Base-by-base conservation (phyloP, 2,888 invertebrate species). In the Gibbula magus region DNA sequence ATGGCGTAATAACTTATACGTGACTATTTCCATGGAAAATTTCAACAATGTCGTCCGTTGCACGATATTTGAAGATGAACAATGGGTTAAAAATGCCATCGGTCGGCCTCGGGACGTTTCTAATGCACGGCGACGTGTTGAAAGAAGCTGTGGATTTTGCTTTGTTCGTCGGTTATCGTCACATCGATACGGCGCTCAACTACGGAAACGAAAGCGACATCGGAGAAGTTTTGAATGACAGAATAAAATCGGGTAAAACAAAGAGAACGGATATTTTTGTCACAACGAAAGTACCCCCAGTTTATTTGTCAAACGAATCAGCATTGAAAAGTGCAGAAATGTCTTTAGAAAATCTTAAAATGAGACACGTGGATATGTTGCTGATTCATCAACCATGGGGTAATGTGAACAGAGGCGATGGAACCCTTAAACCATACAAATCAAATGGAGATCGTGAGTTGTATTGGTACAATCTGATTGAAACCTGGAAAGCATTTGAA, bases 371-470 rank as follows among this genome's bases (percentile, higher is more conserved):
- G 5, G 89, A 91, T 81, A 81, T 90, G 81, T 76, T 89, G 29
- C 79, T 91, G 20, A 87, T 91, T 66, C 91, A 91, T 77, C 78
- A 84, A 39, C 91, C 91, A 1, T 90, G 88, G 88, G 88, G 87
- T 0, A 51, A 82, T 45, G 82, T 81, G n/a, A 87, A 89, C 76
- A 82, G 66, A 18, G 86, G 85, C 0, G 84, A 87, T 61, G 87
- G 87, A 1, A 82, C 81, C 2, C 51, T 83, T 0, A 84, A 82
- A 22, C 86, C 86, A 1, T 2, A 75, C 0, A 77, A 82, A 20
- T 52, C 66, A 25, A 80, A 84, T 0, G 88, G 85, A 13, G 74
- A 82, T 5, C 79, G 81, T 5, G 82, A 86, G 35, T 84, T 85
- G 73, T 82, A 82, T 18, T 45, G 84, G 18, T 84, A 86, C 73